Evolutionary conservation across 2,797 vertebrate genomes (phyloP).

Genomic region (Hoplostethus mediterraneus): DNA sequence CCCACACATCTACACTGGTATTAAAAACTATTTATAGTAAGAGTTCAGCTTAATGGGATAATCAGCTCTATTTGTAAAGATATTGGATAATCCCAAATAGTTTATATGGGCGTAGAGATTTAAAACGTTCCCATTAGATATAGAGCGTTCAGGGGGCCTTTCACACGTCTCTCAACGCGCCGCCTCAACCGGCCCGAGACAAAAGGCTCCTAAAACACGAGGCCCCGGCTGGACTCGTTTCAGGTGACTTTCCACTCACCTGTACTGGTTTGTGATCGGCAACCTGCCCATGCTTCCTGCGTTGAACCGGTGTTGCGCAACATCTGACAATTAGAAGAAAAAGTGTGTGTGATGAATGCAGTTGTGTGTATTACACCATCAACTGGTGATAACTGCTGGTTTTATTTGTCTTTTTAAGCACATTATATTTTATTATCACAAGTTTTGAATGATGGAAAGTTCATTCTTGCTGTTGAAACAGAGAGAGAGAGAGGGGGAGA

Average conservation of each 20-base stretch:
- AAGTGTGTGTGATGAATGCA: background rate
- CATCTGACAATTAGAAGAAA: background rate
- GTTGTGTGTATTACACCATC: background rate
- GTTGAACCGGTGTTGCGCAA: too few relatives aligned
- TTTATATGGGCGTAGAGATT: slow-evolving; percentile 82
- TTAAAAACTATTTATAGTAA: slow-evolving; percentile 85
- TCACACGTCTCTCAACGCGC: slow-evolving; percentile 70
- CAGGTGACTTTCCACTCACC: background rate
- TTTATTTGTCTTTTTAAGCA: slow-evolving; percentile 35
- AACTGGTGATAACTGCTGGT: slow-evolving; percentile 24
- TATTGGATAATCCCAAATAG: slow-evolving; percentile 87
- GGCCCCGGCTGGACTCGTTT: slow-evolving; percentile 6
- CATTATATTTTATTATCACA: slow-evolving; percentile 53
- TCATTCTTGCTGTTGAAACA: slow-evolving; percentile 46
- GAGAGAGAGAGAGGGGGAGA: slow-evolving; percentile 45
- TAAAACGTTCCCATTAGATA: slow-evolving; percentile 84
- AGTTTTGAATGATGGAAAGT: slow-evolving; percentile 38
- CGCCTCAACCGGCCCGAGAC: slow-evolving; percentile 56
- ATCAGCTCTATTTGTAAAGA: slow-evolving; percentile 86
- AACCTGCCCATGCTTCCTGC: slow-evolving; percentile 28
- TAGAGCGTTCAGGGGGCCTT: slow-evolving; percentile 69
- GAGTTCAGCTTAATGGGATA: slow-evolving; percentile 86
- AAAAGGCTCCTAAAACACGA: slow-evolving; percentile 58
- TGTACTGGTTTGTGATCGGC: background rate
- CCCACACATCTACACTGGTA: slow-evolving; percentile 82